These are phyloP conservation scores for Pyrochroa serraticornis DNA, from an alignment of 2,888 invertebrate genomes.

Conservation along the genomic window DNA sequence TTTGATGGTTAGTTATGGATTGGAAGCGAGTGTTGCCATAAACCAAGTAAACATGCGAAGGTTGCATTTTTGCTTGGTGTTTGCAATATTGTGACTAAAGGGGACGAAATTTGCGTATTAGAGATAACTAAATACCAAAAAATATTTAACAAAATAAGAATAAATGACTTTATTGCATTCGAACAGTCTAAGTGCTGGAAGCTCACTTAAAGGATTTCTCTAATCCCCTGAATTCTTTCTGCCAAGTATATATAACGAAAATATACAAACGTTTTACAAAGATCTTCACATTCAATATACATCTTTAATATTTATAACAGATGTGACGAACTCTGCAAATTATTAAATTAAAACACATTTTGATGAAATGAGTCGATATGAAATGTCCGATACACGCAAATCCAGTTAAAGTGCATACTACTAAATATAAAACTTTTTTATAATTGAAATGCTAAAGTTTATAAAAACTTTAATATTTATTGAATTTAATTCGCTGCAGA, in stretches of 20 bases:
- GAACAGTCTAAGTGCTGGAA: conserved; percentile 18
- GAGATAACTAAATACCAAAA: not conserved
- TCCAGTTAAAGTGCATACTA: conserved; percentile 33
- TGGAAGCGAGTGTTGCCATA: too few relatives aligned
- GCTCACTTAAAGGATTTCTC: conserved; percentile 30
- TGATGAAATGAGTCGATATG: not conserved
- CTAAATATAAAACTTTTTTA: conserved; percentile 37
- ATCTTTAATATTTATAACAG: conserved; percentile 45
- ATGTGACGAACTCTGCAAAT: conserved; percentile 43
- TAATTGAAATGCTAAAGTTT: conserved; percentile 26
- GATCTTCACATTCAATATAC: conserved; percentile 44
- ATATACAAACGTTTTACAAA: conserved; percentile 47
- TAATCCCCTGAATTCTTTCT: conserved; percentile 40
- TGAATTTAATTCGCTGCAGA: conserved; percentile 40
- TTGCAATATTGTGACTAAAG: too few relatives aligned
- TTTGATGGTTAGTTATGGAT: too few relatives aligned
- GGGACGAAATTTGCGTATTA: too few relatives aligned
- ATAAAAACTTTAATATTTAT: conserved; percentile 25
- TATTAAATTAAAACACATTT: conserved; percentile 14
- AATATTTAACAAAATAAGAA: not conserved
- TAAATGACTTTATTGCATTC: conserved; percentile 3
- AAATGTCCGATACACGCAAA: conserved; percentile 33
- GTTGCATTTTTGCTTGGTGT: too few relatives aligned
- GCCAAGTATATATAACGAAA: conserved; percentile 44
- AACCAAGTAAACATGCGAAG: too few relatives aligned